Conservation (phyloP, 1,140 invertebrate species). For the Nylanderia fulva region DNA sequence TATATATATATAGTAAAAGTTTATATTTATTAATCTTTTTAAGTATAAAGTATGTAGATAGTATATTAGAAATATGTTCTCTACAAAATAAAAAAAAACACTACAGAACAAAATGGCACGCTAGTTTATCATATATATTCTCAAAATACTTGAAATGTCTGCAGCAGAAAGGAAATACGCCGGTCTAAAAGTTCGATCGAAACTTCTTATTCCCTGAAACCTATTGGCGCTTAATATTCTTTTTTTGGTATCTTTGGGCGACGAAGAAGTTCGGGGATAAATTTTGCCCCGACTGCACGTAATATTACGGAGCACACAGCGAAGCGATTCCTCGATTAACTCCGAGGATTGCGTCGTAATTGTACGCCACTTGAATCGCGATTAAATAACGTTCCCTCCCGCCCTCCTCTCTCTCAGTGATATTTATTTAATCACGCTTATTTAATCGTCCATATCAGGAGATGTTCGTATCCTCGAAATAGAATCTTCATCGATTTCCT, state of each 20-base stretch:
- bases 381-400: slow-evolving; percentile 54
- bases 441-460: slow-evolving; percentile 56
- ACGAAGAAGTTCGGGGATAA: slow-evolving; percentile 70
- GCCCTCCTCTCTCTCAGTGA: background rate
- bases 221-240: slow-evolving; percentile 47
- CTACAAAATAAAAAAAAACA: background rate
- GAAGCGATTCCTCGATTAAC: slow-evolving; percentile 70
- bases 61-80: background rate
- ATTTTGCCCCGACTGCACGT: slow-evolving; percentile 59
- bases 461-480: background rate
- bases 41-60: background rate
- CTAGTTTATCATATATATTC: slow-evolving; percentile 2
- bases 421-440: slow-evolving; percentile 65
- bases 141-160: slow-evolving; percentile 15
- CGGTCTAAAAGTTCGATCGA: slow-evolving; percentile 46
- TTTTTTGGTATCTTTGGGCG: slow-evolving; percentile 44
- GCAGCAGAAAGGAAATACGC: slow-evolving; percentile 30
- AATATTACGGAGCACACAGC: slow-evolving; percentile 55
- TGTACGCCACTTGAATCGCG: slow-evolving; percentile 61
- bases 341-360: slow-evolving; percentile 68
- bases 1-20: background rate
- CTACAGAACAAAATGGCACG: background rate
- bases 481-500: background rate
- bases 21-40: background rate
- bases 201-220: slow-evolving; percentile 57